Base-by-base conservation (phyloP, 1,140 invertebrate genomes). In the Drosophila funebris region DNA sequence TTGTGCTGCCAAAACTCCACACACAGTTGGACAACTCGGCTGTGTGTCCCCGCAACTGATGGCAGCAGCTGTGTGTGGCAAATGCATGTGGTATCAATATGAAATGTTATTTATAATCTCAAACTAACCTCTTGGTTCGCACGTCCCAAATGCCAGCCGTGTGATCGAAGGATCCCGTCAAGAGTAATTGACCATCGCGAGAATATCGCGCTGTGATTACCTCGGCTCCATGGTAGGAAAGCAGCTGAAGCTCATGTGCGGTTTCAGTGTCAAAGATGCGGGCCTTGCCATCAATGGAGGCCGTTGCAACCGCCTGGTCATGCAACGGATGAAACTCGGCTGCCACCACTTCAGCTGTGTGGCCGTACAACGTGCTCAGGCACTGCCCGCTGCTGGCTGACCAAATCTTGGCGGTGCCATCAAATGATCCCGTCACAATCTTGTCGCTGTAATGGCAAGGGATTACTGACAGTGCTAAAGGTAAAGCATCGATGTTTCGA, bases 131-230 rank as follows among this genome's bases (percentile, higher is more conserved):
- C 57, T 94, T 94, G 53, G 92, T 93, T 68, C 95, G 94, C 3
- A 94, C 94, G 90, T 96, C 96, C 96, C 96, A 97, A 39, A 96
- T 91, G 13, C 93, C 93, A 20, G 96, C 94, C 6, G 95, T 96
- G 37, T 94, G 94, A 88, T 97, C 96, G 89, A 97, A 97, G 0
- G 96, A 96, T 3, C 96, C 96, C 0, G 96, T 96, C 48, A 96
- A 93, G 14, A 97, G 81, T 64, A 95, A 92, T 56, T 94, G 94
- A 20, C 95, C 95, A 75, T 94, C 94, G 3, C 94, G 94, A 67
- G 94, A 95, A 78, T 96, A 96, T 58, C 95, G 93, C 7, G 96
- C 87, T 0, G 94, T 94, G 31, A 97, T 95, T 27, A 97, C 94
- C 91, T 96, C 96, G 0, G 94, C 95, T 3, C 93, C 94, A 82